Evolutionary conservation across 1,140 invertebrate species (phyloP).

Genomic region (Sinella curviseta): DNA sequence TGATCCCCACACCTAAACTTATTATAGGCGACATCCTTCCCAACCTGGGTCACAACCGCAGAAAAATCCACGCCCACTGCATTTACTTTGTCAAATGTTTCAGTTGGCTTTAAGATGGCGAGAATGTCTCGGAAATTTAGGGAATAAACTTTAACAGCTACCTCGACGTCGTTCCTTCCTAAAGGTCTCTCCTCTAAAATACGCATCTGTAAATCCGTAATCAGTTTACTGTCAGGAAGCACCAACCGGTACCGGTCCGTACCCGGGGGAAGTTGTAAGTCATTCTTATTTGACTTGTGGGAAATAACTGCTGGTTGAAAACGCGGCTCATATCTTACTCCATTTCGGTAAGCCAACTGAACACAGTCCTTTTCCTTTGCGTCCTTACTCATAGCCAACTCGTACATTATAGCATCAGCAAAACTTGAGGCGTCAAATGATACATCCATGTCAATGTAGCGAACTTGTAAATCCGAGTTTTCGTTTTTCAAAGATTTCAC

Average conservation of each 20-base stretch:
- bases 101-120: background rate
- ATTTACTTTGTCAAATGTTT: background rate
- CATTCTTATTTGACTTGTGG: too few relatives aligned
- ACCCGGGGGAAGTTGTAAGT: too few relatives aligned
- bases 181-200: background rate
- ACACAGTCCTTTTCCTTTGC: too few relatives aligned
- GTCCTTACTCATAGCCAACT: too few relatives aligned
- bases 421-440: too few relatives aligned
- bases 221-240: background rate
- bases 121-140: background rate
- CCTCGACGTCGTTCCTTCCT: background rate
- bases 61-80: background rate
- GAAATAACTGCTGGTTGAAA: too few relatives aligned
- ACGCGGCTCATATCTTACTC: too few relatives aligned
- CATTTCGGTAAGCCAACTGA: too few relatives aligned
- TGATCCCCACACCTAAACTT: background rate
- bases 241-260: background rate
- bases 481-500: too few relatives aligned
- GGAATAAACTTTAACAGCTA: background rate
- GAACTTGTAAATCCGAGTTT: too few relatives aligned
- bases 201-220: background rate
- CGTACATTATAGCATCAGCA: too few relatives aligned
- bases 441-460: too few relatives aligned
- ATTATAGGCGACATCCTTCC: background rate
- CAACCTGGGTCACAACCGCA: background rate